A percentile compares a stretch with the other conserved stretches of the same genome.
Evolutionary conservation across 2,888 invertebrate species (phyloP).

Genomic region (Beris morrisii): DNA sequence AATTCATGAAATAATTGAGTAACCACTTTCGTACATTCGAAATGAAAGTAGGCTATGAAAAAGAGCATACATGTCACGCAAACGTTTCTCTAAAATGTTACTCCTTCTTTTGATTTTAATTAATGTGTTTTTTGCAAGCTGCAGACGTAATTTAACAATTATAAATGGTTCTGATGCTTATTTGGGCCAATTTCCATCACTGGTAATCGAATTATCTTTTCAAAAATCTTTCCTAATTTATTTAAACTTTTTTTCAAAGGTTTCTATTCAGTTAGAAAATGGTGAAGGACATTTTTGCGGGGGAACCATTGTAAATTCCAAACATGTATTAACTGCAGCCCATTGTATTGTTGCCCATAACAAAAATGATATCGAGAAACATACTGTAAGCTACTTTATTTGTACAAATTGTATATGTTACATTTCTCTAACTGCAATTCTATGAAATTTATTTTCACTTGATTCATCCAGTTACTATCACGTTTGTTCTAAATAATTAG

Average conservation of each 20-base stretch:
- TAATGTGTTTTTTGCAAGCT: no score
- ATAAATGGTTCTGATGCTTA: conserved; percentile 5
- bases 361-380: conserved; percentile 12
- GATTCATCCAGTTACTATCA: no score
- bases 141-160: not conserved
- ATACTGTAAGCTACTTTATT: not conserved
- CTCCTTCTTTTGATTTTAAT: no score
- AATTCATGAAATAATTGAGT: no score
- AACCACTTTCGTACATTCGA: no score
- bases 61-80: no score
- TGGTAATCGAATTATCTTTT: not conserved
- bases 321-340: conserved; percentile 6
- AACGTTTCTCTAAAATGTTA: no score
- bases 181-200: conserved; percentile 5
- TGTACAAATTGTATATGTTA: no score
- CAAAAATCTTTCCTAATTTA: not conserved
- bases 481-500: not conserved
- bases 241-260: not conserved
- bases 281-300: conserved; percentile 18
- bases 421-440: no score
- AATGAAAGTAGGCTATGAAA: no score
- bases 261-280: conserved; percentile 6
- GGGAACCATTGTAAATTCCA: conserved; percentile 7
- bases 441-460: no score
- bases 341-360: conserved; percentile 14